These are phyloP conservation scores for Drosophila nebulosa DNA, from an alignment of 1,140 invertebrate genomes.

Conservation along the genomic window DNA sequence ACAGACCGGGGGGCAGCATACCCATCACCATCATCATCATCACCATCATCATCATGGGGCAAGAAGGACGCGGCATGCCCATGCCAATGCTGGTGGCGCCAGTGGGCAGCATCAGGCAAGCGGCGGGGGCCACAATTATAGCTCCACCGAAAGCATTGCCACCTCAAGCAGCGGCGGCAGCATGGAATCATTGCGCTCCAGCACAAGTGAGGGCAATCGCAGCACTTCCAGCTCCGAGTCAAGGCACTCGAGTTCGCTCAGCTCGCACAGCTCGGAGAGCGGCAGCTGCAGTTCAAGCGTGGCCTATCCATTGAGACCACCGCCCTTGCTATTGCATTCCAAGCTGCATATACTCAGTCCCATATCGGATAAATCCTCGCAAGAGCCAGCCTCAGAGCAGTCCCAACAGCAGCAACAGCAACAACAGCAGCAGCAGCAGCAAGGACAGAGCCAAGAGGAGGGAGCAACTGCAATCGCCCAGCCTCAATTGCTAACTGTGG, in stretches of 20 bases:
- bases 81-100: not conserved
- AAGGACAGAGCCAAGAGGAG: conserved; percentile 57
- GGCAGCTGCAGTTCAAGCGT: conserved; percentile 83
- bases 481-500: conserved; percentile 8
- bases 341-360: conserved; percentile 93
- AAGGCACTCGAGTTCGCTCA: conserved; percentile 88
- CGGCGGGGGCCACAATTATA: conserved; percentile 84
- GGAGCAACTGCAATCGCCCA: conserved; percentile 47
- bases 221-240: conserved; percentile 91
- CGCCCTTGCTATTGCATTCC: conserved; percentile 85
- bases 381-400: conserved; percentile 90
- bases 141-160: conserved; percentile 92
- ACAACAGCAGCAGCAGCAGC: conserved; percentile 80
- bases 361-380: conserved; percentile 94
- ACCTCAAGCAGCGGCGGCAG: conserved; percentile 91
- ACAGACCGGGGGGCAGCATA: conserved; percentile 78
- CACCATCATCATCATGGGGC: conserved; percentile 54
- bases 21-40: conserved; percentile 85
- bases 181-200: conserved; percentile 91
- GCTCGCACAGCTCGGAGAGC: conserved; percentile 91
- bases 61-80: conserved; percentile 8
- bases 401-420: conserved; percentile 81
- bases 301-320: conserved; percentile 83
- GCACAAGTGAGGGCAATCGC: conserved; percentile 90
- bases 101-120: conserved; percentile 55